Evolutionary conservation across 2,888 invertebrate species (phyloP), one percentile per base, ranked within the genome.

Genomic region (Tiphia femorata): DNA sequence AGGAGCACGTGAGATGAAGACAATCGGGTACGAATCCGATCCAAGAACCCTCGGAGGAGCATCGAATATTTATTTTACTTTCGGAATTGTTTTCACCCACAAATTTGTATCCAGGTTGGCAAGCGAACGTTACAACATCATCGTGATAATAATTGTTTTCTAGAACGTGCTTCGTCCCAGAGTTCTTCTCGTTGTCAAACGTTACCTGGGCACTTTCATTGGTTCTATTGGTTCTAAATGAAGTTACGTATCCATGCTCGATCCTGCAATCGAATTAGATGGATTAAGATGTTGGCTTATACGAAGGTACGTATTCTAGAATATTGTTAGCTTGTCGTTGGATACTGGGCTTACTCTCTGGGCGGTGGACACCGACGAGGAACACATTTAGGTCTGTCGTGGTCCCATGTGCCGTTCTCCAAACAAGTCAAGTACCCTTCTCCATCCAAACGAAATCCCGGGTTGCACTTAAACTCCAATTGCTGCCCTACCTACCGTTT

Each of bases 41-140:
- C 91, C 91, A 91, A 40, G 83, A 82, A n/a, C 88, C 89, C 68
- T 88, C 86, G 16, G 86, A 85, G 8, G 86, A 81, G 71, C 91
- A 91, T n/a, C n/a, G n/a, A n/a, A n/a, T n/a, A 4, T 70, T 68
- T 3, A 79, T 60, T 14, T 60, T 68, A 54, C 73, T 73, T 55
- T 75, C 73, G 6, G 50, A 30, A 52, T 65, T 70, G 38, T 62
- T 43, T 57, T 70, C 70, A 1, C 51, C 65, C 10, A 57, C 61
- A 42, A 79, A 75, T 48, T 78, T 79, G 50, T 74, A 78, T 17
- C 76, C 78, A 0, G 58, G 44, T 25, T 67, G 44, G 42, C 80
- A 80, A 4, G 70, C 67, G 10, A 76, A 64, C 6, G 48, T 64
- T 12, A 79, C 40, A 5, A 73, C 46, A 12, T 77, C 75, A 3